Base-by-base conservation (phyloP, 2,113 vertebrate species). In the Sisor rabdophorus region DNA sequence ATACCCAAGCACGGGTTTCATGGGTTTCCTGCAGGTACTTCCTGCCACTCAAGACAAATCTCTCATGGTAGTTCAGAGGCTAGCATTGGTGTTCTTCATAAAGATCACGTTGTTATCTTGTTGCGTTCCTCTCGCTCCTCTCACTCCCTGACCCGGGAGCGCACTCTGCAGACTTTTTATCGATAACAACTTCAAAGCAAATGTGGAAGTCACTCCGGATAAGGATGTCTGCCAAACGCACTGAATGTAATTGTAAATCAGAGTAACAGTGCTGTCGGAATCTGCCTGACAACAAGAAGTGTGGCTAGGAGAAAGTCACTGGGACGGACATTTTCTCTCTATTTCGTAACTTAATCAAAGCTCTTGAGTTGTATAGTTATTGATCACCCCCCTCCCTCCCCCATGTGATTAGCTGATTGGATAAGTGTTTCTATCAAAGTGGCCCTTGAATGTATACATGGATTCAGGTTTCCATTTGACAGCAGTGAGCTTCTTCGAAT, bases 181-280 rank as follows among this genome's bases (percentile, higher is more conserved):
- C 24, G 40, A 65, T 48, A 65, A 40, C 40, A 20, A 65, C 61
- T 44, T 65, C 61, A 44, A 44, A 65, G 61, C 61, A n/a, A 36
- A 44, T 65, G 4, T 44, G 32, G 12, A 16, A n/a, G 60, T 63
- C 60, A 0, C 30, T 63, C 32, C 9, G 59, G 60, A 63, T 47
- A 65, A 44, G n/a, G 13, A 1, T 1, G 1, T 17, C 40, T 65
- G 63, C 63, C 63, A 65, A 24, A 65, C 2, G 7, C 6, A 11
- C 7, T 24, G 47, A 65, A 47, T 65, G 40, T 65, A 47, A 24
- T 9, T 24, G 40, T 65, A 47, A 40, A 65, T 47, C 40, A 16
- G 63, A n/a, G n/a, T n/a, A 22, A 47, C 63, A 24, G n/a, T 16
- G 9, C 36, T 13, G 24, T 26, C 7, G 17, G 2, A 67, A n/a